Conservation (phyloP, 2,113 vertebrate genomes). For the Tricholaema leucomelas region DNA sequence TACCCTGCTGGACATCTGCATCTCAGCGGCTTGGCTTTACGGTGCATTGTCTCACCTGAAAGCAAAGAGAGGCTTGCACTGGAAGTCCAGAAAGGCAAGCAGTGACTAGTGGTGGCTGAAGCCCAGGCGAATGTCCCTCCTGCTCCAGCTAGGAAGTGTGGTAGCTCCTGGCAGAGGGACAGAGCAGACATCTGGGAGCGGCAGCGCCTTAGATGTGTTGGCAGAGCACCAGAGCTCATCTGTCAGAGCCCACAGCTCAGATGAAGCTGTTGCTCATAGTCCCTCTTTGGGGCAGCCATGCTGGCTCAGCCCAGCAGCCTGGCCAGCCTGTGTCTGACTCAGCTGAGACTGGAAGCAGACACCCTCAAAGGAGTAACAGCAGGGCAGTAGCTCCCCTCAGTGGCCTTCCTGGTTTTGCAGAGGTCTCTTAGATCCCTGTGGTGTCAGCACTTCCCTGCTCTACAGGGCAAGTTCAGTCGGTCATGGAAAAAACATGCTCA, state of each 20-base stretch:
- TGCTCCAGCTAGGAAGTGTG: neutral
- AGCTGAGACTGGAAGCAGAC: fast-evolving
- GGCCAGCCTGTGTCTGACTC: fast-evolving
- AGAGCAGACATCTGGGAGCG: neutral
- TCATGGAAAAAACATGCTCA: too few species aligned
- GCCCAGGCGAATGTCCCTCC: neutral
- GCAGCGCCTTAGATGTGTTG: neutral
- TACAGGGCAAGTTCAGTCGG: neutral
- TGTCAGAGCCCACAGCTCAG: neutral
- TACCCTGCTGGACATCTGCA: neutral
- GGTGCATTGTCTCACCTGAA: neutral
- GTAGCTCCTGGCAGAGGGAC: neutral
- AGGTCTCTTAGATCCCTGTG: fast-evolving
- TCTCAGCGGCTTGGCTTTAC: neutral
- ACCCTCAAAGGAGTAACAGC: too few species aligned
- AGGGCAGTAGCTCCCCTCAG: neutral
- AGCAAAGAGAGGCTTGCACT: neutral
- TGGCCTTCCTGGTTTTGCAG: fast-evolving
- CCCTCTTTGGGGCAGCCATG: neutral
- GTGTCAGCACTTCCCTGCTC: neutral
- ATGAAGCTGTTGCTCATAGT: neutral
- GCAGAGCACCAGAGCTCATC: neutral
- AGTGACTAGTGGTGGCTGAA: neutral
- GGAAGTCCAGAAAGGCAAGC: neutral
- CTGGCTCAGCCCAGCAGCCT: neutral